Base-by-base conservation (phyloP, 2,888 invertebrate genomes). In the Drosophila paranaensis region DNA sequence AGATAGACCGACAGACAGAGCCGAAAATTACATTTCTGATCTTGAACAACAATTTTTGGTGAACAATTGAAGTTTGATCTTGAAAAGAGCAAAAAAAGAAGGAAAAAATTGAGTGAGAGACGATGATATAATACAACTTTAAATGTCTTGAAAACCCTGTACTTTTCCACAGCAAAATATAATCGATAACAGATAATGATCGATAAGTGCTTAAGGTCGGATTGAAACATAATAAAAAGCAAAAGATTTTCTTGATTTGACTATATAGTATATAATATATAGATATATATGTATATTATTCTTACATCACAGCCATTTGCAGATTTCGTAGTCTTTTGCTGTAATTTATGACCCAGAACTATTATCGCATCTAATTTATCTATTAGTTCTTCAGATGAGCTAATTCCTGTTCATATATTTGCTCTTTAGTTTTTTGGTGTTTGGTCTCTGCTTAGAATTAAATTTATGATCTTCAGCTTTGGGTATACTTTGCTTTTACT, bases 381-480 rank as follows among this genome's bases (percentile, higher is more conserved):
- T 46, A 13, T 27, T 27, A 27, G 27, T 30, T 48, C 39, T 30
- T 6, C 9, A 4, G 46, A 48, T 48, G 46, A 58, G 48, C 58
- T 48, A 58, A 48, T 48, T 58, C 48, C 3, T 33, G 6, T 33
- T 43, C 20, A 1, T 20, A 56, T 54, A 61, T 58, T 60, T 60
- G 60, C 50, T 50, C 48, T 16, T 48, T 46, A 57, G 42, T 43
- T 65, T 65, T 16, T 30, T 33, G n/a, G 14, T 13, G 30, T 25
- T 14, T 10, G 40, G 11, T 11, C n/a, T 64, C 46, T 14, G 27
- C 42, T 61, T 60, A 51, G 64, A 65, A 62, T 43, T 67, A 16
- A 77, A 81, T 77, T 81, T 77, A 81, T 82, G 42, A 62, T 69
- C 45, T 61, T 68, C 30, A 55, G 27, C 71, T 57, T 63, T 71